Evolutionary conservation across 2,888 invertebrate species (phyloP).

Genomic region (Xanthostigma xanthostigma): DNA sequence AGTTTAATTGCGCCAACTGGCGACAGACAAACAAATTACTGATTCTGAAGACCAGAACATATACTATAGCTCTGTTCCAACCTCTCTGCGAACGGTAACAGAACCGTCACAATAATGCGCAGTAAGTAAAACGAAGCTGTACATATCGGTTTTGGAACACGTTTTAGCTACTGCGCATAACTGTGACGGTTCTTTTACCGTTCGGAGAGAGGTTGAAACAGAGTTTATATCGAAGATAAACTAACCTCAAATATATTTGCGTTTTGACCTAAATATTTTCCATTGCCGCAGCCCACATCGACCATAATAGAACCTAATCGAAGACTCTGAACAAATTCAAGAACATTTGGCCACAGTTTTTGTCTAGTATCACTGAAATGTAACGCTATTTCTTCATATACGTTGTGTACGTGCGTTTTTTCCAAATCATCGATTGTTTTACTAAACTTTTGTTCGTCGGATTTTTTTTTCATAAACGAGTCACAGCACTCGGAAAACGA

Average conservation of each 20-base stretch:
- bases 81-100: no score
- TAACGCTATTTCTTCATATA: constrained; percentile 85
- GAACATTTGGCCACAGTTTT: constrained; percentile 86
- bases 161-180: no score
- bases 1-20: no score
- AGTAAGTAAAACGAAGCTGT: no score
- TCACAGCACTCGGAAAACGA: constrained; percentile 52
- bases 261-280: constrained; percentile 74
- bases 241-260: constrained; percentile 43
- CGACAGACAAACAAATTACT: no score
- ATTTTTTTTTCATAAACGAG: constrained; percentile 23
- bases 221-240: constrained; percentile 7
- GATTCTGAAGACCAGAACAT: no score
- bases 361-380: constrained; percentile 94
- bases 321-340: constrained; percentile 57
- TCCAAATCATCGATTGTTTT: constrained; percentile 51
- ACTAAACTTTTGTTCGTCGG: constrained; percentile 21
- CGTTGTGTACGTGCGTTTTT: constrained; percentile 61
- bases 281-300: constrained; percentile 97
- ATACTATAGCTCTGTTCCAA: no score
- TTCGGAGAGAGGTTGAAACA: no score
- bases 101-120: no score
- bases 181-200: no score
- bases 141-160: no score
- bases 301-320: constrained; percentile 54